Conservation (phyloP, 2,888 invertebrate genomes). For the Horisme vitalbata region DNA sequence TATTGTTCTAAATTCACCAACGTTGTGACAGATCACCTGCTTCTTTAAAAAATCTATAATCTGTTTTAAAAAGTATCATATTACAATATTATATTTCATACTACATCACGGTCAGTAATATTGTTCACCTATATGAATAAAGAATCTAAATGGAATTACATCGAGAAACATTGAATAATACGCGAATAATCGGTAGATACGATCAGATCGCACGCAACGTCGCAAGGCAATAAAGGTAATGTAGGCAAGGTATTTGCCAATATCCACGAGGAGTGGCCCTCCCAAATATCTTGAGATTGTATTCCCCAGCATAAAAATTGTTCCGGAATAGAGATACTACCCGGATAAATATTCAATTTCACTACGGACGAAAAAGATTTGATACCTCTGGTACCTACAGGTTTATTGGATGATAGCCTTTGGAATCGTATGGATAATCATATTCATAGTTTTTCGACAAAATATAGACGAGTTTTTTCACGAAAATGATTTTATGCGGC, state of each 20-base stretch:
- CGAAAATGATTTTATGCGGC: constrained; percentile 53
- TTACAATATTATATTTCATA: too few relatives aligned
- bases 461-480: constrained; percentile 61
- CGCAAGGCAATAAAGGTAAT: constrained; percentile 80
- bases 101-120: too few relatives aligned
- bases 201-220: constrained; percentile 71
- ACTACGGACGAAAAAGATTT: constrained; percentile 82
- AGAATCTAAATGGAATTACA: constrained; percentile 58
- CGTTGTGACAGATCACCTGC: too few relatives aligned
- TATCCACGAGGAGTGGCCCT: constrained; percentile 79
- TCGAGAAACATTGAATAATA: constrained; percentile 68
- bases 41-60: too few relatives aligned
- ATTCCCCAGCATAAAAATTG: constrained; percentile 82
- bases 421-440: constrained; percentile 80
- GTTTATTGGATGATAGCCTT: constrained; percentile 81
- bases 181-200: constrained; percentile 67
- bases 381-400: constrained; percentile 79
- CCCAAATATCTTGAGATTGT: constrained; percentile 81
- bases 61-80: too few relatives aligned
- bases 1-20: too few relatives aligned
- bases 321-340: constrained; percentile 82
- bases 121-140: constrained; percentile 41
- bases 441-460: constrained; percentile 77
- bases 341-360: constrained; percentile 83
- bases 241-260: constrained; percentile 81